Evolutionary conservation across 1,140 invertebrate genomes (phyloP).

Genomic region (Fopius arisanus): DNA sequence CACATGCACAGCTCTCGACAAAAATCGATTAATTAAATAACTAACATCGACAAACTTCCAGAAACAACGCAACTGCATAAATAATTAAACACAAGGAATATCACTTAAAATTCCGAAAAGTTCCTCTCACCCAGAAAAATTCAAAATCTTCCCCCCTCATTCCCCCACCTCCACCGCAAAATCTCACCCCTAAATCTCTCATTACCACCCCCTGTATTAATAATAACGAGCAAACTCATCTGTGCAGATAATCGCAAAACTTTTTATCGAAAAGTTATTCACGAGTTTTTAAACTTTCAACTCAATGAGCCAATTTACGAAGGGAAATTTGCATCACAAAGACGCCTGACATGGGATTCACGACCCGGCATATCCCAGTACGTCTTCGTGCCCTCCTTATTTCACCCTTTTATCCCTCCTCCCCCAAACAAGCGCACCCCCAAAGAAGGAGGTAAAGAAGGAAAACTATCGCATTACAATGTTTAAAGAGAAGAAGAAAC

Average conservation of each 20-base stretch:
- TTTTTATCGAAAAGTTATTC: conserved; percentile 10
- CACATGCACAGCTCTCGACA: neutral
- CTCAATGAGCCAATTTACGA: neutral
- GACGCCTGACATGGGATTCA: neutral
- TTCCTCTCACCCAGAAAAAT: too few species aligned
- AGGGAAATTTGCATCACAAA: conserved; percentile 9
- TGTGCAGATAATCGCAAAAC: neutral
- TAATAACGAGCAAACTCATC: neutral
- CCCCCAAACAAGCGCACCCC: neutral
- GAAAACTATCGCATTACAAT: neutral
- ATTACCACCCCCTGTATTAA: neutral
- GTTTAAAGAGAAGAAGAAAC: neutral
- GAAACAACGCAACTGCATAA: neutral
- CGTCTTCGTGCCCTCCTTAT: neutral
- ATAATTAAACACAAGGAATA: neutral
- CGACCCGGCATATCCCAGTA: neutral
- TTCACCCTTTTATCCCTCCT: neutral
- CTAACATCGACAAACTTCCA: neutral
- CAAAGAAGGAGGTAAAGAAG: too few species aligned
- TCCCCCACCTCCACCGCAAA: too few species aligned
- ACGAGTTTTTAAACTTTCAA: neutral
- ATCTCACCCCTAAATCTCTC: too few species aligned
- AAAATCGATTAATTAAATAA: neutral
- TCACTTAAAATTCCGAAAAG: too few species aligned
- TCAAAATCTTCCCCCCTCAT: too few species aligned